A percentile compares a stretch with the other conserved stretches of the same genome.
Evolutionary conservation across 2,113 vertebrate genomes (phyloP).

Genomic region (Albula glossodonta): DNA sequence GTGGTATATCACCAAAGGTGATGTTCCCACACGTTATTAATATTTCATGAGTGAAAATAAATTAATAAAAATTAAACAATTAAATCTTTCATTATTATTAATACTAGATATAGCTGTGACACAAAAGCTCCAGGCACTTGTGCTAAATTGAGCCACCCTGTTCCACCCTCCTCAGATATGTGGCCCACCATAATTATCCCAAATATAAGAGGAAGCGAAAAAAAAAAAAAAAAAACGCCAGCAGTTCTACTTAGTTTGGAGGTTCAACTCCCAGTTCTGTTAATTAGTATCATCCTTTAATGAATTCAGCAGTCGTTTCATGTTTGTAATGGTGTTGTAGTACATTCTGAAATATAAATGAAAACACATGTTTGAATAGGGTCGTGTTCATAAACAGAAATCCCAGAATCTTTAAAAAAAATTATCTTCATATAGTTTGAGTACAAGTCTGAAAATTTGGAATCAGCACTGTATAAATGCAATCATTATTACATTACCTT

Average conservation of each 20-base stretch:
- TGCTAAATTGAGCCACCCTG: slow-evolving; percentile 1
- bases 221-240: neutral
- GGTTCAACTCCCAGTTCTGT: neutral
- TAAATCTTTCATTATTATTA: slow-evolving; percentile 41
- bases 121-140: slow-evolving; percentile 17
- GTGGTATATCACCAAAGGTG: neutral
- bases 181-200: neutral
- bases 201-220: neutral
- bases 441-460: no score
- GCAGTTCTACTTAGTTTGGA: neutral
- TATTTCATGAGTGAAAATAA: slow-evolving; percentile 31
- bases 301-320: neutral
- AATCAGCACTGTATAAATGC: no score
- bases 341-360: neutral
- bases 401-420: neutral
- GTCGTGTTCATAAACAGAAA: neutral
- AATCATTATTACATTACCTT: no score
- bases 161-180: neutral
- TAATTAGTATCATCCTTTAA: neutral
- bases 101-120: slow-evolving; percentile 16
- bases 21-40: slow-evolving; percentile 12
- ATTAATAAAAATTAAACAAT: slow-evolving; percentile 36
- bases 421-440: no score
- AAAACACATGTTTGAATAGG: neutral
- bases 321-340: neutral